These are phyloP conservation scores for Myiotriccus ornatus DNA, from an alignment of 2,797 vertebrate species.

Conservation along the genomic window DNA sequence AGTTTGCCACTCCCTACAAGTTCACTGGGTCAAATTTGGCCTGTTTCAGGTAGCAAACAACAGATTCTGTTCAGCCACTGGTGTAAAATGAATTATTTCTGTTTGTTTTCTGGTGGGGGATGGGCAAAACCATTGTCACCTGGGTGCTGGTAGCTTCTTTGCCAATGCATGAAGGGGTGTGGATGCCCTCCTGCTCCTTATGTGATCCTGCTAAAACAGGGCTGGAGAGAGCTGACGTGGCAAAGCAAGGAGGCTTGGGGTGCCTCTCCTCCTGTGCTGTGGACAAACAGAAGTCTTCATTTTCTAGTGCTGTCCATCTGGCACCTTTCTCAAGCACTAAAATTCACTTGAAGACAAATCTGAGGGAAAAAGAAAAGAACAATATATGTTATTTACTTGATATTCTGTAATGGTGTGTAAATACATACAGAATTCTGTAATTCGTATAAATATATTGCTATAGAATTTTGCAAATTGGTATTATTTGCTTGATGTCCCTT, in stretches of 20 bases:
- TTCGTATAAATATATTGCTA: constrained; percentile 77
- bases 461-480: constrained; percentile 75
- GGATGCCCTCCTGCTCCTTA: constrained; percentile 1
- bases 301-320: constrained; percentile 47
- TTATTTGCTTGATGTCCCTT: constrained; percentile 71
- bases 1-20: background rate
- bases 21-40: constrained; percentile 21
- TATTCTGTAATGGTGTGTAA: constrained; percentile 76
- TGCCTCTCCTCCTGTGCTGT: constrained; percentile 11
- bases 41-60: background rate
- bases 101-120: background rate
- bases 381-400: constrained; percentile 50
- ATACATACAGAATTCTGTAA: constrained; percentile 72
- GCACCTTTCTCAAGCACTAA: constrained; percentile 43
- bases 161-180: background rate
- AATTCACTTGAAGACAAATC: constrained; percentile 22
- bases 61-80: constrained; percentile 12
- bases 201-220: constrained; percentile 7
- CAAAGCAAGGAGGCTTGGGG: background rate
- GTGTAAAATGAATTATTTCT: constrained; percentile 32
- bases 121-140: background rate
- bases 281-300: constrained; percentile 27
- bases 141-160: background rate
- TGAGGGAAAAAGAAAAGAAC: background rate
- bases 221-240: background rate